Evolutionary conservation across 2,797 vertebrate genomes (phyloP).

Genomic region (Discoglossus pictus): DNA sequence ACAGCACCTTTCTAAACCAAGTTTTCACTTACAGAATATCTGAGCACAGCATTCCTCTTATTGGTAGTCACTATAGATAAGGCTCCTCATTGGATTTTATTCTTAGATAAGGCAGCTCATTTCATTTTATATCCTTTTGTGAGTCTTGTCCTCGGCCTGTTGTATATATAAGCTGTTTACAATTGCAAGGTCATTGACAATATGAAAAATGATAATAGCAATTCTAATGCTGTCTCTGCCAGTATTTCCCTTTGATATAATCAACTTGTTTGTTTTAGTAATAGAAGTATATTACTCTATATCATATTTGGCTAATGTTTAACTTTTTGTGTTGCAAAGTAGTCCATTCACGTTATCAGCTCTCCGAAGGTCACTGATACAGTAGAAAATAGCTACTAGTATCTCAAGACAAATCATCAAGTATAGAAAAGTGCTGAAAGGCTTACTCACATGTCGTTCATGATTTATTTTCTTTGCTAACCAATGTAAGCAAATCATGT

Average conservation of each 20-base stretch:
- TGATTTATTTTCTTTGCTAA: constrained; percentile 11
- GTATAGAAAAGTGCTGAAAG: constrained; percentile 17
- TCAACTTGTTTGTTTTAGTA: constrained; percentile 45
- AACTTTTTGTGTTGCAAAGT: constrained; percentile 24
- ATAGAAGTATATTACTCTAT: constrained; percentile 46
- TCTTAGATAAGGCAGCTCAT: constrained; percentile 22
- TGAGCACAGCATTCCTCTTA: constrained; percentile 1
- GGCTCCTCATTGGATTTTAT: constrained; percentile 8
- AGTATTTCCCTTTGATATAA: constrained; percentile 43
- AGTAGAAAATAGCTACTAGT: constrained; percentile 18
- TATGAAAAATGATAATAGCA: constrained; percentile 34
- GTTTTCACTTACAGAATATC: background rate
- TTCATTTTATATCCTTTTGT: constrained; percentile 5
- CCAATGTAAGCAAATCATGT: constrained; percentile 9
- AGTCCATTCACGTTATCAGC: constrained; percentile 41
- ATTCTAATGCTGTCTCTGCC: constrained; percentile 29
- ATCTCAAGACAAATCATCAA: constrained; percentile 11
- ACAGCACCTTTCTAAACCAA: no score
- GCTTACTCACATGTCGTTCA: background rate
- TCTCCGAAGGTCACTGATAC: constrained; percentile 39
- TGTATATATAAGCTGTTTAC: constrained; percentile 17
- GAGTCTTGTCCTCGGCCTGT: background rate
- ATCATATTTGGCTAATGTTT: constrained; percentile 37
- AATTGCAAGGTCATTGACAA: constrained; percentile 43
- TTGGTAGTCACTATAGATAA: constrained; percentile 14